A percentile compares a stretch with the other conserved stretches of the same genome.
Evolutionary conservation across 2,888 invertebrate species (phyloP).

Genomic region (Ophion costatus): DNA sequence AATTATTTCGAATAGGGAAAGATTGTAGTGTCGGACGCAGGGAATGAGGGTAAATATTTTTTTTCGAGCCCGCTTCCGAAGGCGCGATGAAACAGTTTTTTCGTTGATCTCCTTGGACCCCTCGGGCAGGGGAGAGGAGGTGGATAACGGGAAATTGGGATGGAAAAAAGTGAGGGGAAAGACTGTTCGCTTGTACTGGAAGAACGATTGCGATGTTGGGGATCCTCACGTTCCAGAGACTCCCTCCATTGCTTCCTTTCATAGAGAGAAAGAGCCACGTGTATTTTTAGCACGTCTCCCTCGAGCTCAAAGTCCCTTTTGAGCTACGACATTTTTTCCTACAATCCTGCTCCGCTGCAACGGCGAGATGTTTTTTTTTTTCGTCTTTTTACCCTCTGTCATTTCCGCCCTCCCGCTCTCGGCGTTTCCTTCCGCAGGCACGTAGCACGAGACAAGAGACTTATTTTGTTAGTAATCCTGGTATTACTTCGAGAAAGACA

Average conservation of each 20-base stretch:
- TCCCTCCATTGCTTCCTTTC: slow-evolving; percentile 48
- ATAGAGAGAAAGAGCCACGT: slow-evolving; percentile 46
- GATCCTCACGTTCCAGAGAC: slow-evolving; percentile 39
- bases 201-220: slow-evolving; percentile 46
- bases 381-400: slow-evolving; percentile 9
- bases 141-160: slow-evolving; percentile 30
- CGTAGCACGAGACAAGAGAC: slow-evolving; percentile 14
- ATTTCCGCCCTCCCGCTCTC: slow-evolving; percentile 23
- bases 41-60: slow-evolving; percentile 56
- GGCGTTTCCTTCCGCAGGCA: slow-evolving; percentile 49
- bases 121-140: slow-evolving; percentile 49
- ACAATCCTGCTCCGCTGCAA: background rate
- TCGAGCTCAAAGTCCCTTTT: slow-evolving; percentile 23
- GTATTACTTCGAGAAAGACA: too few relatives aligned
- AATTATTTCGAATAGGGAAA: slow-evolving; percentile 29
- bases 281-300: slow-evolving; percentile 60
- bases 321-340: slow-evolving; percentile 20
- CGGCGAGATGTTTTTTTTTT: slow-evolving; percentile 23
- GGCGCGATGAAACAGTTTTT: slow-evolving; percentile 59
- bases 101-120: slow-evolving; percentile 46
- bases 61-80: slow-evolving; percentile 55
- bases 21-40: slow-evolving; percentile 39
- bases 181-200: slow-evolving; percentile 52
- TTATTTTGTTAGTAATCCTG: too few relatives aligned
- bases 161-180: slow-evolving; percentile 13